Base-by-base conservation (phyloP, 2,797 vertebrate species). In the Carcharodon carcharias region DNA sequence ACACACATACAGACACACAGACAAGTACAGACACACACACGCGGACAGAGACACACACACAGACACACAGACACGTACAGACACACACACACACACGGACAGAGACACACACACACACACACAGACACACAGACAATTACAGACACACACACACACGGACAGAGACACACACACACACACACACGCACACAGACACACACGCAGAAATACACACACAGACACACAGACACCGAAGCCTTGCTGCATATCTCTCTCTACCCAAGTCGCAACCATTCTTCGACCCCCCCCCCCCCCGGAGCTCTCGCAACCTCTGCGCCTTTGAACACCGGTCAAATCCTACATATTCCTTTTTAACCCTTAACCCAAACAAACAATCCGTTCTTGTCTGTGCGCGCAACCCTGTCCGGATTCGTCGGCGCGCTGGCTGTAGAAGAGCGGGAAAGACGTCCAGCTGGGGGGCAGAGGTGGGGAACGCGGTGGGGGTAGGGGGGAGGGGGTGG, bases 401-500 rank as follows among this genome's bases (percentile, higher is more conserved):
- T 18, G 18, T 4, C 65, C 18, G 63, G 14, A 16, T 65, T 65
- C 63, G 18, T 23, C 14, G 18, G 65, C 65, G 16, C 16, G 65
- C 3, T 0, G 65, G 45, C 45, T 16, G 65, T 2, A 23, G 18
- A 18, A 3, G 63, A 18, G 63, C 4, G 69, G 18, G 69, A 71
- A 31, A 21, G 65, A 67, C 65, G 21, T 28, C 31, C 0, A 35
- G 7, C 1, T 31, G 1, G 28, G 21, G 21, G 67, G 67, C 23
- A 26, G 21, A 7, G 58, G 88, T 2, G 56, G 35, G 54, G 0
- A 16, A 14, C 58, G 28, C 11, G 3, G 1, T 7, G 4, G 18
- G 28, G 31, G 0, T 5, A 1, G 0, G 2, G 2, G 16, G 11
- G 63, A 12, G 88, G n/a, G n/a, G n/a, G n/a, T n/a, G n/a, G n/a